These are phyloP conservation scores for Neocrepidodera transversa DNA, from an alignment of 2,888 invertebrate species.

Conservation along the genomic window DNA sequence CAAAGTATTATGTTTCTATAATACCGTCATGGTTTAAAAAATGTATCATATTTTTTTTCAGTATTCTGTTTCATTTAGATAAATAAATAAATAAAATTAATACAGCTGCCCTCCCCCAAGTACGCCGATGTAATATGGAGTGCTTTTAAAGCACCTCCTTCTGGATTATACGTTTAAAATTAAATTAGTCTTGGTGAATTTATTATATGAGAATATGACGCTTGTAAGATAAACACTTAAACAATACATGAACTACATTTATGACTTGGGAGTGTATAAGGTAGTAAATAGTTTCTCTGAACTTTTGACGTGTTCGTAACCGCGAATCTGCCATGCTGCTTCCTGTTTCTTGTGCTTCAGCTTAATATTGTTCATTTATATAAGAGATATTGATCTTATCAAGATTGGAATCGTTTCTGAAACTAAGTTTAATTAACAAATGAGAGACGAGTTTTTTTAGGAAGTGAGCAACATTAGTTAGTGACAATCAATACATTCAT, in stretches of 20 bases:
- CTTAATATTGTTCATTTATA: neutral
- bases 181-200: conserved; percentile 7
- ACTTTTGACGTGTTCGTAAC: conserved; percentile 2
- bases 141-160: too few species aligned
- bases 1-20: too few species aligned
- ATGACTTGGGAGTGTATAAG: neutral
- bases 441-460: too few species aligned
- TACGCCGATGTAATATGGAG: too few species aligned
- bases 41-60: too few species aligned
- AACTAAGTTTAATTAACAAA: too few species aligned
- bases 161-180: neutral
- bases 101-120: too few species aligned
- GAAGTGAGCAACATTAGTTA: too few species aligned
- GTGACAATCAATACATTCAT: too few species aligned
- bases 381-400: neutral
- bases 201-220: neutral
- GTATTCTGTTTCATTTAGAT: too few species aligned
- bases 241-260: conserved; percentile 10
- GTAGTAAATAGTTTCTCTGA: conserved; percentile 7
- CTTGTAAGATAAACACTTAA: neutral
- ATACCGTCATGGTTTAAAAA: too few species aligned
- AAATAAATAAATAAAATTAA: too few species aligned
- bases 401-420: neutral
- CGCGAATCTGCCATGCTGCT: conserved; percentile 1
- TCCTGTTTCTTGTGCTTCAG: neutral